A percentile compares a stretch with the other conserved stretches of the same genome.
Evolutionary conservation across 2,797 vertebrate species (phyloP).

Genomic region (Semaprochilodus insignis): DNA sequence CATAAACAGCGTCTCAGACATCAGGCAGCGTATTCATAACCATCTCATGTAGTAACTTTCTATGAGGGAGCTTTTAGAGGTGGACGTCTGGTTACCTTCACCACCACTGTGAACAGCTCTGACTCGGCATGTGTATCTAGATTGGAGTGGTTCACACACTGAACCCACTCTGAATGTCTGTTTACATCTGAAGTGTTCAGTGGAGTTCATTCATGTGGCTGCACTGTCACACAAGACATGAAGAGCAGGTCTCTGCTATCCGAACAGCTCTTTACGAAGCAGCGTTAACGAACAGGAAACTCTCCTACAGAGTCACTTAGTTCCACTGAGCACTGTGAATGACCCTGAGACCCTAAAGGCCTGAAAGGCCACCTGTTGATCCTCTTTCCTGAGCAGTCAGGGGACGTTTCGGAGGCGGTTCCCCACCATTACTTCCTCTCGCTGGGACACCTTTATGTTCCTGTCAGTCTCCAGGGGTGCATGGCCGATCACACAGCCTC

Average conservation of each 20-base stretch:
- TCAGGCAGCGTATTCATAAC: too few species aligned
- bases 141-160: too few species aligned
- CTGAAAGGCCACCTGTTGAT: not conserved
- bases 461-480: constrained; percentile 5
- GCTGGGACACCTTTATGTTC: not conserved
- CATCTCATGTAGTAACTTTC: too few species aligned
- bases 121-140: too few species aligned
- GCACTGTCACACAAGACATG: not conserved
- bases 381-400: constrained; percentile 5
- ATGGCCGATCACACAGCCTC: not conserved
- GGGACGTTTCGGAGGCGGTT: not conserved
- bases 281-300: not conserved
- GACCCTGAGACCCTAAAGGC: not conserved
- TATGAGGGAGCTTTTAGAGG: too few species aligned
- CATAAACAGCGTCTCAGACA: too few species aligned
- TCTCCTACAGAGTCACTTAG: not conserved
- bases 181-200: too few species aligned
- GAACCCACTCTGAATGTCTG: too few species aligned
- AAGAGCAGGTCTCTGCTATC: not conserved
- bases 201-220: too few species aligned
- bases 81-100: too few species aligned
- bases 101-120: too few species aligned
- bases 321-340: not conserved
- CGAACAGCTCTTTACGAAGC: not conserved
- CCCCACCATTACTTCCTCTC: not conserved